Conservation (phyloP, 2,113 vertebrate species). For the Mirza zaza region DNA sequence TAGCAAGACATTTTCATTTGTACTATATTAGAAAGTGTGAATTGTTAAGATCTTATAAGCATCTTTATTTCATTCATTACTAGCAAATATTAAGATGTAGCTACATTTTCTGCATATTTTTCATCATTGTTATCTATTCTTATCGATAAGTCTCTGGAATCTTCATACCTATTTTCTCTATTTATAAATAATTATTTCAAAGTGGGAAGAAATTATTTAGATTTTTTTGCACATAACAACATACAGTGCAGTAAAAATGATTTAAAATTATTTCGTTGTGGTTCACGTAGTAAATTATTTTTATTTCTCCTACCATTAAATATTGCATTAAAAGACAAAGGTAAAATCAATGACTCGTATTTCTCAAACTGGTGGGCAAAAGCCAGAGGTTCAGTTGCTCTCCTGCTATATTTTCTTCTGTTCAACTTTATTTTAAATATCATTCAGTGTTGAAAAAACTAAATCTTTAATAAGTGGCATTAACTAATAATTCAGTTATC, state of each 20-base stretch:
- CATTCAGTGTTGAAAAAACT: background rate
- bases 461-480: background rate
- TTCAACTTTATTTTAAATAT: conserved; percentile 40
- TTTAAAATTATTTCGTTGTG: conserved; percentile 43
- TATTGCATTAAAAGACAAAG: conserved; percentile 6
- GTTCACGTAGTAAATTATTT: conserved; percentile 1
- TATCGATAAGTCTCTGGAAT: background rate
- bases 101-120: conserved; percentile 33
- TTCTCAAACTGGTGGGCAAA: conserved; percentile 29
- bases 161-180: conserved; percentile 44
- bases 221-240: conserved; percentile 12
- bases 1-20: conserved; percentile 47
- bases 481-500: conserved; percentile 42
- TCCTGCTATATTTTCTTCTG: conserved; percentile 4
- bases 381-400: background rate
- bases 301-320: conserved; percentile 33
- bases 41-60: conserved; percentile 40
- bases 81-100: background rate
- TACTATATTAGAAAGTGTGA: background rate
- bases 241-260: background rate
- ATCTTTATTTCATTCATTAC: conserved; percentile 3
- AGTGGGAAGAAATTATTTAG: conserved; percentile 4
- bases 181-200: conserved; percentile 22
- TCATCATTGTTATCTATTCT: background rate
- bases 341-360: background rate